Base-by-base conservation (phyloP, 2,888 invertebrate species). In the Hemicrepidius hirtus region DNA sequence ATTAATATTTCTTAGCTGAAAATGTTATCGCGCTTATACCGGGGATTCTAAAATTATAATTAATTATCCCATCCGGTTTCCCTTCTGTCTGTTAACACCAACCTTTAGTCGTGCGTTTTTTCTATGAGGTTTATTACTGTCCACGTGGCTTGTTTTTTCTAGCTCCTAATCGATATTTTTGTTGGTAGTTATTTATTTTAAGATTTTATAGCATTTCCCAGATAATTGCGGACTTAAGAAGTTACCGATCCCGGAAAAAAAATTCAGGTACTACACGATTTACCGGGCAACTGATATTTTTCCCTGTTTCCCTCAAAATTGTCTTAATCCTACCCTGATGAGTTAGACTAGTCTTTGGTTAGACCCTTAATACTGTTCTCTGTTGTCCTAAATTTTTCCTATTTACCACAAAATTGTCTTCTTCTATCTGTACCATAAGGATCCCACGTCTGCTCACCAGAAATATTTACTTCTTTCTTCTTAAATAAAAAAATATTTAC, bases 1-100 rank as follows among this genome's bases (percentile, higher is more conserved):
- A 55, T 66, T 66, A 66, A 66, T 50, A 50, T 66, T 66, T 66
- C 55, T 66, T 66, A 66, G 66, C 57, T 21, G 40, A 41, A 37
- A 53, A 66, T 66, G 57, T 40, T 55, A 66, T 66, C 53, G 32
- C 12, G 10, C 40, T 10, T 44, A 24, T 41, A 41, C 55, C 53
- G 28, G 40, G 28, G 55, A 53, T 66, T 66, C 57, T 66, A 66
- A 49, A 62, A 64, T 64, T 64, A 64, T 64, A 50, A 60, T 60
- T 60, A 60, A 60, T 60, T 60, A 60, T 44, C 41, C 44, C 18
- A 57, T 57, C 41, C 41, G 24, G 37, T 37, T n/a, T 10, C 32
- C 32, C 40, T 41, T 37, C 44, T 28, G 13, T 12, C 41, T 44
- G 60, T 60, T 60, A 60, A 60, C 60, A 44, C 13, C 6, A 28